A percentile compares a stretch with the other conserved stretches of the same genome.
Evolutionary conservation across 2,888 invertebrate species (phyloP).

Genomic region (Agapostemon virescens): DNA sequence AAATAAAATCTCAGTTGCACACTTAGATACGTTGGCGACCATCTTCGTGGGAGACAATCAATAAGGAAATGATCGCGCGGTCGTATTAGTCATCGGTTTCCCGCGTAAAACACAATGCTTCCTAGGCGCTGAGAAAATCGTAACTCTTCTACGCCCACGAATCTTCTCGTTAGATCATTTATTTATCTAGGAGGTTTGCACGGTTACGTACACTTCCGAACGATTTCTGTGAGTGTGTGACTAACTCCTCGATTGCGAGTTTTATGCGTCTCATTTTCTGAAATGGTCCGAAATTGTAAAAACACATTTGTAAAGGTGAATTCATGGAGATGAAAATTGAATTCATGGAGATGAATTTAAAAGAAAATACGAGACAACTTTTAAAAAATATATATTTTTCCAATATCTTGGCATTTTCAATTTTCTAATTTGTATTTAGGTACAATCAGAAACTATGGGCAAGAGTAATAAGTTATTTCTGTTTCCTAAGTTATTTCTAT

Average conservation of each 20-base stretch:
- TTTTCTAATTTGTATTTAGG: no score
- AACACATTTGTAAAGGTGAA: no score
- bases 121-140: conserved; percentile 49
- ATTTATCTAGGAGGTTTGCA: conserved; percentile 33
- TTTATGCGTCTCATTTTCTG: neutral
- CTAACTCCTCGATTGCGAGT: neutral
- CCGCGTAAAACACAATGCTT: conserved; percentile 54
- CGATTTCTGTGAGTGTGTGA: conserved; percentile 7
- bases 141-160: conserved; percentile 50
- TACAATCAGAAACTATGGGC: no score
- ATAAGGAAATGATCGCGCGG: conserved; percentile 61
- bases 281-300: neutral
- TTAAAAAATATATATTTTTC: no score
- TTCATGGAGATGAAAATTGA: no score
- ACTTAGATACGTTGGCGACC: neutral
- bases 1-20: conserved; percentile 27
- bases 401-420: no score
- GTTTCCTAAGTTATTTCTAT: no score
- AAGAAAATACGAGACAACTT: no score
- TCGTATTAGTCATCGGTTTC: conserved; percentile 61
- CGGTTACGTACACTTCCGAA: conserved; percentile 6
- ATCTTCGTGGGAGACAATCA: conserved; percentile 41
- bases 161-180: conserved; percentile 38
- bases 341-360: no score
- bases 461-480: no score